These are phyloP conservation scores for Halcyon badia DNA, from an alignment of 2,797 vertebrate species.

Conservation along the genomic window DNA sequence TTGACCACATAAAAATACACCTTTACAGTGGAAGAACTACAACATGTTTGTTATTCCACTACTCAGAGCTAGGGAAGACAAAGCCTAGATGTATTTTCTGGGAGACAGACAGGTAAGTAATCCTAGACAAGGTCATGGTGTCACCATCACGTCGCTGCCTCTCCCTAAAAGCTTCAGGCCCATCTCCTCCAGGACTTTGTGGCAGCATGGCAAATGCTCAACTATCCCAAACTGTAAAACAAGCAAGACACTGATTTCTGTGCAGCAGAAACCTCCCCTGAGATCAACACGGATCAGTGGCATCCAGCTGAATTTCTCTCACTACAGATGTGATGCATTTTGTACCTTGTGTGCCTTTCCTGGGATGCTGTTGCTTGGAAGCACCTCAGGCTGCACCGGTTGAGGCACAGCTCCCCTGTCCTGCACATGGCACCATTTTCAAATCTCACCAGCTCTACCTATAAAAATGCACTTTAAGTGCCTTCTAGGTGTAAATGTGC, in stretches of 20 bases:
- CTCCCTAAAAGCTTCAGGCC: neutral
- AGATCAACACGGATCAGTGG: neutral
- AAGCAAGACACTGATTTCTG: neutral
- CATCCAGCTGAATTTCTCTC: neutral
- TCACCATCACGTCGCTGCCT: neutral
- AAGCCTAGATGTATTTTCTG: neutral
- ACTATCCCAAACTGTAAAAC: neutral
- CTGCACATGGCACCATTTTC: neutral
- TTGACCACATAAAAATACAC: neutral
- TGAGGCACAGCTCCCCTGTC: accelerated
- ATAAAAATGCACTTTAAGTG: neutral
- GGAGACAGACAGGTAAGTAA: neutral
- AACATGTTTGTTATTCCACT: neutral
- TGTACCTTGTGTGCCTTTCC: neutral
- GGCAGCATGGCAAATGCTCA: neutral
- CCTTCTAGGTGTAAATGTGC: neutral
- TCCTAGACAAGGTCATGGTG: neutral
- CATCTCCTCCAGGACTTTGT: neutral
- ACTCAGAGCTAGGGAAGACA: neutral
- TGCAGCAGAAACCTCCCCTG: neutral
- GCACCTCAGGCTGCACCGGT: accelerated
- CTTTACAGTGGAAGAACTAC: neutral
- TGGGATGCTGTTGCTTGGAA: neutral
- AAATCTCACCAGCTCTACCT: neutral
- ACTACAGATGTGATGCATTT: neutral